A percentile compares a stretch with the other conserved stretches of the same genome.
Conservation (phyloP, 2,888 invertebrate genomes). For the Mimas tiliae region DNA sequence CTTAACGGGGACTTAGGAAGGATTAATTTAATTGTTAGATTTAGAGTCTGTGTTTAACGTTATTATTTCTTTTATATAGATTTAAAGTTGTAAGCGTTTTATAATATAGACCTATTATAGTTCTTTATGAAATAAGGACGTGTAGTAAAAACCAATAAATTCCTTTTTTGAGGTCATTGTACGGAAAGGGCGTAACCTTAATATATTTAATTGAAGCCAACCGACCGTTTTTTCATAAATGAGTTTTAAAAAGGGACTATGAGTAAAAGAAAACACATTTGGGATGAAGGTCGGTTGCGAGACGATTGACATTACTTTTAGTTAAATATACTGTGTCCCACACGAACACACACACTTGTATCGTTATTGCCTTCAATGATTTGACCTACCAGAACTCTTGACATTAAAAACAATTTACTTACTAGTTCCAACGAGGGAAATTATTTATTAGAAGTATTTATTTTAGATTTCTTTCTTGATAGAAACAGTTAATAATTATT, state of each 20-base stretch:
- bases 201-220: slow-evolving; percentile 8
- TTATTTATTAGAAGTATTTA: too few species aligned
- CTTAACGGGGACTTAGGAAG: slow-evolving; percentile 2
- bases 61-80: background rate
- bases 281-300: background rate
- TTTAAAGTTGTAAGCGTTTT: too few species aligned
- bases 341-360: background rate
- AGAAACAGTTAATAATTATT: too few species aligned
- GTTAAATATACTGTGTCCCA: background rate
- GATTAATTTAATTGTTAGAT: background rate
- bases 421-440: too few species aligned
- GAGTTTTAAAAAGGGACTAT: slow-evolving; percentile 8
- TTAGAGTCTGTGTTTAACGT: background rate
- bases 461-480: too few species aligned
- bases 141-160: background rate
- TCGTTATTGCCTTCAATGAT: slow-evolving; percentile 5
- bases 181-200: background rate
- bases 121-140: background rate
- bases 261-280: slow-evolving; percentile 10
- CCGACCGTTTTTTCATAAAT: background rate
- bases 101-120: too few species aligned
- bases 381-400: background rate
- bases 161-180: background rate
- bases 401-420: background rate
- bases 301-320: slow-evolving; percentile 10